These are phyloP conservation scores for Caenorhabditis remanei DNA, from an alignment of 1,140 invertebrate genomes.

Conservation along the genomic window DNA sequence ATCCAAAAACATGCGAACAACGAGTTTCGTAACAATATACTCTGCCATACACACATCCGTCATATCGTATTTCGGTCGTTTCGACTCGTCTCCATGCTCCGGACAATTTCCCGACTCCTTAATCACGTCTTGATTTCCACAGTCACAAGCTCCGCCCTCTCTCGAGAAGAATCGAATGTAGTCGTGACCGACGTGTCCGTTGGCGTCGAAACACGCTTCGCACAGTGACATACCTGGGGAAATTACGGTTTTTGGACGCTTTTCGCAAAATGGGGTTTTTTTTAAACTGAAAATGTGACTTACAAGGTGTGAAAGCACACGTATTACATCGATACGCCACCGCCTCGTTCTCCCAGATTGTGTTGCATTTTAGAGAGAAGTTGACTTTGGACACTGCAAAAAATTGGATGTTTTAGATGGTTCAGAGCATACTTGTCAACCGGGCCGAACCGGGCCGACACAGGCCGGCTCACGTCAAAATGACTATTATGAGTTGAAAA, in stretches of 20 bases:
- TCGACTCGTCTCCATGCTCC: slow-evolving; percentile 9
- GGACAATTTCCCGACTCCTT: slow-evolving; percentile 22
- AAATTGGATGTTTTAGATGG: no score
- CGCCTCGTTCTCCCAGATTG: slow-evolving; percentile 63
- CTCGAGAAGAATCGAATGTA: slow-evolving; percentile 63
- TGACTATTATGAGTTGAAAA: no score
- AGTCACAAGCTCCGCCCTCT: slow-evolving; percentile 64
- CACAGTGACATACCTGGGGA: slow-evolving; percentile 63
- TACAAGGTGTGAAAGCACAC: slow-evolving; percentile 62
- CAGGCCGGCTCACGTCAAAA: no score
- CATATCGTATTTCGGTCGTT: slow-evolving; percentile 41
- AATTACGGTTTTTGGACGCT: neutral
- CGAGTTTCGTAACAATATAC: slow-evolving; percentile 16
- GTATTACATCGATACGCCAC: slow-evolving; percentile 63
- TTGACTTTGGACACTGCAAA: slow-evolving; percentile 58
- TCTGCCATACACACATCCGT: neutral
- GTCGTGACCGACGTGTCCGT: slow-evolving; percentile 58
- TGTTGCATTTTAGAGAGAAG: slow-evolving; percentile 63
- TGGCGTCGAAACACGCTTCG: slow-evolving; percentile 56
- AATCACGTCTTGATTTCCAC: slow-evolving; percentile 62
- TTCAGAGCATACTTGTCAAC: no score
- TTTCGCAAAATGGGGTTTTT: neutral
- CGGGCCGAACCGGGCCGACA: no score
- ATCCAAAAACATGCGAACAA: slow-evolving; percentile 45
- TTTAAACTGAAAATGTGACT: slow-evolving; percentile 10